Evolutionary conservation across 37 sponge, comb jelly and placozoan genomes (phyloP).

Genomic region (Hexactinellida sp.): DNA sequence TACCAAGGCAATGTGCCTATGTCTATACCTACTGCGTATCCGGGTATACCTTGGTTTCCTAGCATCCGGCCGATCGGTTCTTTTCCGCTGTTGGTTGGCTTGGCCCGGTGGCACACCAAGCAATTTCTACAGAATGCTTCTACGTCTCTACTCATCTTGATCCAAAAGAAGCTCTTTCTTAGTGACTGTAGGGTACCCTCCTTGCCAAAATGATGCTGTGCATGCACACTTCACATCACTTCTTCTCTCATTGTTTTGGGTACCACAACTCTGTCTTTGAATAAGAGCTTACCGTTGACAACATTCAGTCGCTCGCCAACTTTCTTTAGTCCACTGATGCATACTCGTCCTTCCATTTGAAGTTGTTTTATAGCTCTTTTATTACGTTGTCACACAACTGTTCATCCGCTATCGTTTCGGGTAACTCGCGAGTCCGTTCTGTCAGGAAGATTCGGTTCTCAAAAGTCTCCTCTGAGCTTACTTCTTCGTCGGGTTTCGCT

Average conservation of each 20-base stretch:
- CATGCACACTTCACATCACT: too few relatives aligned
- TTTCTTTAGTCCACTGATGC: background rate
- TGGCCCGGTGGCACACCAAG: constrained; percentile 11
- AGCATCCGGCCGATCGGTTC: background rate
- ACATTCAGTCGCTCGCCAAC: background rate
- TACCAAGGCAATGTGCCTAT: too few relatives aligned
- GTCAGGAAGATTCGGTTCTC: background rate
- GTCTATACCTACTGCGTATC: too few relatives aligned
- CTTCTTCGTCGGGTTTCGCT: background rate
- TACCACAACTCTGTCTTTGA: background rate
- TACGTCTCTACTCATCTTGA: constrained; percentile 28
- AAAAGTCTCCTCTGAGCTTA: background rate
- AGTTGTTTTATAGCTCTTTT: background rate
- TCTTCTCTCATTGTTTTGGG: background rate
- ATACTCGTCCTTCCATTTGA: background rate
- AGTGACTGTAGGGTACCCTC: background rate
- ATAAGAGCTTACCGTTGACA: background rate
- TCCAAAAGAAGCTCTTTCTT: constrained; percentile 33
- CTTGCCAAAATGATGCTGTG: background rate
- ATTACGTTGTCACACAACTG: background rate
- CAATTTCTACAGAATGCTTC: constrained; percentile 16
- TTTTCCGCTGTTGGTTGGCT: background rate
- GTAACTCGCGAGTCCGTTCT: background rate
- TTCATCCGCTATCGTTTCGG: background rate
- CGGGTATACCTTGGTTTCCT: background rate